These are phyloP conservation scores for Diabrotica virgifera DNA, from an alignment of 1,140 invertebrate species.

Conservation along the genomic window DNA sequence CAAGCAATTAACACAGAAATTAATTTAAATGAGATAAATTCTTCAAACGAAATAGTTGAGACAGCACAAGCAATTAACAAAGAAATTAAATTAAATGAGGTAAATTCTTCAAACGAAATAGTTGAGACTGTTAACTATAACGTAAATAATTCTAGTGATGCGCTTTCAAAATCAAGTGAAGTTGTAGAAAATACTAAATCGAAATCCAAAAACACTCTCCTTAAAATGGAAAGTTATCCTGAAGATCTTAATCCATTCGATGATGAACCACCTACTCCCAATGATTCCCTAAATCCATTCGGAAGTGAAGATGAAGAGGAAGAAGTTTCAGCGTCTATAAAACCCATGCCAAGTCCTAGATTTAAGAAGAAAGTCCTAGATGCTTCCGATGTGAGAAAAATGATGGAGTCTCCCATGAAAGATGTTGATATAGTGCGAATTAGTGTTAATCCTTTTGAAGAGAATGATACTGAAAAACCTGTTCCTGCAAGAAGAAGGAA, in stretches of 20 bases:
- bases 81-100: too few relatives aligned
- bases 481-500: slow-evolving; percentile 25
- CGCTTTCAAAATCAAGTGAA: too few relatives aligned
- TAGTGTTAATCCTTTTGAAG: slow-evolving; percentile 60
- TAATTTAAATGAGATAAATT: too few relatives aligned
- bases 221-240: slow-evolving; percentile 56
- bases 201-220: not conserved
- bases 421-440: slow-evolving; percentile 19
- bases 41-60: too few relatives aligned
- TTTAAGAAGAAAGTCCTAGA: slow-evolving; percentile 9
- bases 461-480: slow-evolving; percentile 46
- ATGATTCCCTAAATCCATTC: slow-evolving; percentile 60
- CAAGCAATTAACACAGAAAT: too few relatives aligned
- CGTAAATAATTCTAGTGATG: too few relatives aligned
- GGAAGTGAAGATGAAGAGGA: slow-evolving; percentile 43
- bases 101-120: too few relatives aligned
- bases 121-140: too few relatives aligned
- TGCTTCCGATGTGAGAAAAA: not conserved
- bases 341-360: slow-evolving; percentile 24
- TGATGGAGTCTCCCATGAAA: too few relatives aligned
- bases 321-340: not conserved
- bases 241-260: slow-evolving; percentile 78
- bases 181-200: not conserved
- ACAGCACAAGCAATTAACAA: too few relatives aligned
- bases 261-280: slow-evolving; percentile 31